A percentile compares a stretch with the other conserved stretches of the same genome.
phyloP scores from a whole-genome alignment of 2,113 vertebrate species.

The Seriola aureovittata region DNA sequence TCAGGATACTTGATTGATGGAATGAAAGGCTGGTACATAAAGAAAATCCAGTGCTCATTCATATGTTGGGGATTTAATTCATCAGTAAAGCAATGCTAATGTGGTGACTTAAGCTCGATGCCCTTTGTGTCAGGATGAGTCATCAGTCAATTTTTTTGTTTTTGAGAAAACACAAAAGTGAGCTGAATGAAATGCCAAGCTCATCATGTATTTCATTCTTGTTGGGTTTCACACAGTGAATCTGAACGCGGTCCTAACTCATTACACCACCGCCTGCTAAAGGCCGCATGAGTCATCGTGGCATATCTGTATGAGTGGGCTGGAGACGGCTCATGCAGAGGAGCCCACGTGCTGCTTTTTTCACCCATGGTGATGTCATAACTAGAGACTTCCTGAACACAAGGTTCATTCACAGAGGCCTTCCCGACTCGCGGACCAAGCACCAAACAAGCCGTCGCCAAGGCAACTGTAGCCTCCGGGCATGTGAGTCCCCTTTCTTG shows the following conservation, averaged over 20 bases:
- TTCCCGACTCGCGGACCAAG: conserved; percentile 52
- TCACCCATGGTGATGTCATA: conserved; percentile 80
- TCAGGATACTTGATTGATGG: not conserved
- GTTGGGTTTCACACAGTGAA: conserved; percentile 39
- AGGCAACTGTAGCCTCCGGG: conserved; percentile 60
- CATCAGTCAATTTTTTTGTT: conserved; percentile 17
- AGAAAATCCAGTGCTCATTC: too few relatives aligned
- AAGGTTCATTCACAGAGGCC: conserved; percentile 81
- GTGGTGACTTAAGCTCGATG: not conserved
- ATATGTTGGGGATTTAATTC: not conserved
- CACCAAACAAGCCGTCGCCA: conserved; percentile 80
- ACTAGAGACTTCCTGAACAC: conserved; percentile 83
- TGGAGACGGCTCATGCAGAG: conserved; percentile 43
- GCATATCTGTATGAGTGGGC: conserved; percentile 66
- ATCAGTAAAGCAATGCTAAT: not conserved
- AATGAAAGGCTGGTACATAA: too few relatives aligned
- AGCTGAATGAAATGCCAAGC: conserved; percentile 74
- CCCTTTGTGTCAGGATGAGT: conserved; percentile 32
- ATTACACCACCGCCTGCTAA: conserved; percentile 65
- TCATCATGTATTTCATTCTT: conserved; percentile 67
- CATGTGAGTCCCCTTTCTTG: conserved; percentile 47
- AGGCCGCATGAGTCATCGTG: conserved; percentile 79
- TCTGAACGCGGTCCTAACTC: conserved; percentile 57
- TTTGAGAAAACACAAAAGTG: conserved; percentile 6
- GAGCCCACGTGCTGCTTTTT: conserved; percentile 70